Evolutionary conservation across 2,113 vertebrate genomes (phyloP).

Genomic region (Chrysochloris asiatica): DNA sequence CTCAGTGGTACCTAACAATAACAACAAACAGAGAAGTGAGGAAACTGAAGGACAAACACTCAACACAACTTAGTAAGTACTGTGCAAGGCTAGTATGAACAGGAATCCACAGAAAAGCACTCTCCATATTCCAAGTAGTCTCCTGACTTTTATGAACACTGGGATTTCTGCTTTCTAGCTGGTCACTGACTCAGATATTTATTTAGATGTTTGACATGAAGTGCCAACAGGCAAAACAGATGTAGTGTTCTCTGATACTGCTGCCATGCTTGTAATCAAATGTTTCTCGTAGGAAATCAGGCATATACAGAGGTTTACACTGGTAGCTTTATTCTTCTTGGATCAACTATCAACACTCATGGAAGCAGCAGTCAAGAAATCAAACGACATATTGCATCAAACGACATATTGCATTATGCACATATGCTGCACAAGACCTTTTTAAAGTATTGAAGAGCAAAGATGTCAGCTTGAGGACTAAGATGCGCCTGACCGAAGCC

Average conservation of each 20-base stretch:
- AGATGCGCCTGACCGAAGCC: no score
- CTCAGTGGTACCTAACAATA: no score
- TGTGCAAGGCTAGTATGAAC: neutral
- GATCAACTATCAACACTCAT: no score
- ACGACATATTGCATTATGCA: no score
- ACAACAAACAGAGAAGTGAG: neutral
- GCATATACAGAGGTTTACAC: neutral
- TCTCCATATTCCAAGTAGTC: neutral
- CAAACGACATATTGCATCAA: no score
- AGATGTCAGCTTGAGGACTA: no score
- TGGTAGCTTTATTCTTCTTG: no score
- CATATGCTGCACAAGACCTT: no score
- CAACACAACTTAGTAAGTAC: fast-evolving
- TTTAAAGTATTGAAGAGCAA: no score
- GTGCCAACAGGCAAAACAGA: neutral
- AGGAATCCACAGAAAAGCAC: fast-evolving
- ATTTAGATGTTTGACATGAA: neutral
- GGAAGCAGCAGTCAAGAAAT: no score
- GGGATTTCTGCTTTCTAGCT: neutral
- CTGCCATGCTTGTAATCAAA: neutral
- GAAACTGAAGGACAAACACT: neutral
- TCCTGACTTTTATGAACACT: neutral
- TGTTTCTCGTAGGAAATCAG: neutral
- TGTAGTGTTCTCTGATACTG: fast-evolving
- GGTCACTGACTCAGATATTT: neutral